phyloP scores from a whole-genome alignment of 1,140 invertebrate species.

The Habropoda laboriosa region DNA sequence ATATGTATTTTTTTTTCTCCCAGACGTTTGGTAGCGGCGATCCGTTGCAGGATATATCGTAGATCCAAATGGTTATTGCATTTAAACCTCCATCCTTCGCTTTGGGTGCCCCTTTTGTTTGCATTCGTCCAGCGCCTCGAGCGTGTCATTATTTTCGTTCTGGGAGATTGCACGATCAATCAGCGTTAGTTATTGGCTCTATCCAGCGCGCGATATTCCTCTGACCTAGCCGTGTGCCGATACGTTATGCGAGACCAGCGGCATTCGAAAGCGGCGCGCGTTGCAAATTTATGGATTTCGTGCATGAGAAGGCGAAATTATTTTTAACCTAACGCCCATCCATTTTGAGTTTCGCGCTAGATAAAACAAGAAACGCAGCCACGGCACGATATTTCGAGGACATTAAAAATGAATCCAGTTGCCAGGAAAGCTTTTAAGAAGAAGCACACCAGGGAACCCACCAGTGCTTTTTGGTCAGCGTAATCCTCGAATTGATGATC shows the following conservation, averaged over 20 bases:
- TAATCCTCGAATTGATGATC: no score
- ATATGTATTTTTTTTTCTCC: no score
- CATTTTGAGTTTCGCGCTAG: not conserved
- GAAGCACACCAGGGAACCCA: not conserved
- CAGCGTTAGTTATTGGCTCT: conserved; percentile 17
- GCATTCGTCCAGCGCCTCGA: not conserved
- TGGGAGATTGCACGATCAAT: conserved; percentile 8
- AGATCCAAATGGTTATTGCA: not conserved
- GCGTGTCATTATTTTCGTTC: conserved; percentile 1
- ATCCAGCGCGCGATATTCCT: not conserved
- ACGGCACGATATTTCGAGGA: not conserved
- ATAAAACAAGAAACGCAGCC: no score
- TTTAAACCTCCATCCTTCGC: not conserved
- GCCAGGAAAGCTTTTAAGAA: not conserved
- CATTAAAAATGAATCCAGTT: conserved; percentile 8
- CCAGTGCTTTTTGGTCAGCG: not conserved
- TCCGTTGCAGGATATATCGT: not conserved
- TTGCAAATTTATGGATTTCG: conserved; percentile 16
- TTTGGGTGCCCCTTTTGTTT: not conserved
- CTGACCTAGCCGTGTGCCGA: not conserved
- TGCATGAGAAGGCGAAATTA: conserved; percentile 12
- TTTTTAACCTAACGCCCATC: conserved; percentile 21
- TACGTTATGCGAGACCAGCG: not conserved
- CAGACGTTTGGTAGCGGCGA: no score
- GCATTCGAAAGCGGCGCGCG: not conserved